Evolutionary conservation across 2,113 vertebrate species (phyloP), one percentile per base, ranked within the genome.

Genomic region (Myanophis thanlyinensis): DNA sequence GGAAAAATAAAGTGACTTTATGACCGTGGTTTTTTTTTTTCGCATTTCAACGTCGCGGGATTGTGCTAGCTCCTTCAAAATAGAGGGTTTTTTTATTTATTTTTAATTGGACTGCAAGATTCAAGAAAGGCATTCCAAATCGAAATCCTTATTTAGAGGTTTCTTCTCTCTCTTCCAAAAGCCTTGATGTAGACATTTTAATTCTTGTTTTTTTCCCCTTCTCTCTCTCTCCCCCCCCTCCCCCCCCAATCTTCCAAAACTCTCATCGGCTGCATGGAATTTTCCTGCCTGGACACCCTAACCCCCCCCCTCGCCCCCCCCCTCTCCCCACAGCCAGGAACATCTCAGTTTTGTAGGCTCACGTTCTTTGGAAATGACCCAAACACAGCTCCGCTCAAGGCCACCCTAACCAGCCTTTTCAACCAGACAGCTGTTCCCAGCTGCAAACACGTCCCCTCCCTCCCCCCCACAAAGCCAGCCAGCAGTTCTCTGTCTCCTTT

Each of bases 401-500:
- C 73, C 47, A 35, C 5, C 7, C 56, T 62, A 22, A 67, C 30
- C 89, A 3, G n/a, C 5, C 20, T 10, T 73, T 25, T 1, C n/a
- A n/a, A 20, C n/a, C 5, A 47, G 89, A 90, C 89, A 90, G 89
- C 89, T 80, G 89, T 51, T 40, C n/a, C 89, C 59, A 90, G 89
- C 62, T 90, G 89, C 47, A 35, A 10, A 12, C 47, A 0, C 44
- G 30, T 89, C 47, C 88, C 54, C 6, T n/a, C n/a, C n/a, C n/a
- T n/a, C n/a, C n/a, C n/a, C n/a, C n/a, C n/a, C n/a, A n/a, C 47
- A 0, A 59, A 47, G 27, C 44, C 56, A 7, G 15, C 30, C 18
- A n/a, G n/a, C n/a, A n/a, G n/a, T n/a, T n/a, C n/a, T 67, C 13
- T 2, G 5, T 5, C 44, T 10, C 13, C 1, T 5, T 20, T 56